These are phyloP conservation scores for Scaptomyza hsui DNA, from an alignment of 1,140 invertebrate species.

Conservation along the genomic window DNA sequence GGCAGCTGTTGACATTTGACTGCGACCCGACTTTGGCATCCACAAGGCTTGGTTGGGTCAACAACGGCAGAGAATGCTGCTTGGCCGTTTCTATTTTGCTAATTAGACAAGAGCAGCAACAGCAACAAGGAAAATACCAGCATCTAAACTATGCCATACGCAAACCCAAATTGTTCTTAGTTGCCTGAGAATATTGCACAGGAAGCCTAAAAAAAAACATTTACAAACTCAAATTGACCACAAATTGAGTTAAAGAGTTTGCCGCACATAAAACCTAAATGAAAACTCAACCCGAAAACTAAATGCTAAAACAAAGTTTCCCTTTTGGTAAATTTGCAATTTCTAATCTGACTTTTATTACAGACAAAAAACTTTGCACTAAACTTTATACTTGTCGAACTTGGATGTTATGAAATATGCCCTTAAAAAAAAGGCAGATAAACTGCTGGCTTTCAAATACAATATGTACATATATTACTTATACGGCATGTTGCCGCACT, in stretches of 20 bases:
- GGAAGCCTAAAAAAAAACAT: conserved; percentile 14
- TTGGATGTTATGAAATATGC: conserved; percentile 5
- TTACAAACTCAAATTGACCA: conserved; percentile 39
- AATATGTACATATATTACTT: conserved; percentile 32
- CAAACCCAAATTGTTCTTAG: conserved; percentile 5
- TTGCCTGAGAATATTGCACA: conserved; percentile 9
- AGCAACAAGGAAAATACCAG: conserved; percentile 14
- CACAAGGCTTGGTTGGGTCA: conserved; percentile 2
- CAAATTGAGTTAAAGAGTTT: conserved; percentile 41
- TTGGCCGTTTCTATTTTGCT: conserved; percentile 38
- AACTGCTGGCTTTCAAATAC: conserved; percentile 12
- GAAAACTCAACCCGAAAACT: not conserved
- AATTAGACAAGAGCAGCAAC: conserved; percentile 58
- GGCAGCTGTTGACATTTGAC: conserved; percentile 68
- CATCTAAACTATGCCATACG: conserved; percentile 8
- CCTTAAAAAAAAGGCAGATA: conserved; percentile 26
- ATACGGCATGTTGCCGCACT: conserved; percentile 39
- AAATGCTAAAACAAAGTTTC: conserved; percentile 19
- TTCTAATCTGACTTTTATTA: conserved; percentile 29
- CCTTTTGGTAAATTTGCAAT: conserved; percentile 8
- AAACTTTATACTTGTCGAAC: conserved; percentile 16
- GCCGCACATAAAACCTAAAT: conserved; percentile 10
- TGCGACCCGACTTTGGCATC: conserved; percentile 28
- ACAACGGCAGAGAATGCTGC: conserved; percentile 25
- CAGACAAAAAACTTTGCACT: not conserved